These are phyloP conservation scores for Lepeophtheirus nordmannii DNA, from an alignment of 2,888 invertebrate species.

Conservation along the genomic window DNA sequence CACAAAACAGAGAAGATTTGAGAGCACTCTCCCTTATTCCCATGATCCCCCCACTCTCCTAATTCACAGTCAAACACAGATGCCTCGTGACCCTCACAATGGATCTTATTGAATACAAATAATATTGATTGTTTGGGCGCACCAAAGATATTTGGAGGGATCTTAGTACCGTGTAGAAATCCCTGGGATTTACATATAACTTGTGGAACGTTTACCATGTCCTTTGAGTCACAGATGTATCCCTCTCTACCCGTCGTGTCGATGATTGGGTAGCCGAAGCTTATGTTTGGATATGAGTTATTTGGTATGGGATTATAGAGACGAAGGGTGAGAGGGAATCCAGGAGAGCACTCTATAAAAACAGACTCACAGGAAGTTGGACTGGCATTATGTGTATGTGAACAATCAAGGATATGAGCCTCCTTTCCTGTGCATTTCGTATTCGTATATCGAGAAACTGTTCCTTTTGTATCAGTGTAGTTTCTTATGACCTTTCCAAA, in stretches of 20 bases:
- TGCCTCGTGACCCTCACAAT: slow-evolving; percentile 6
- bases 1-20: neutral
- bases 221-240: slow-evolving; percentile 12
- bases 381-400: neutral
- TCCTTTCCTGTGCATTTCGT: slow-evolving; percentile 9
- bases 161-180: neutral
- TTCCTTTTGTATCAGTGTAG: neutral
- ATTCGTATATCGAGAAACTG: slow-evolving; percentile 3
- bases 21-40: neutral
- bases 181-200: slow-evolving; percentile 14
- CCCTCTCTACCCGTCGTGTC: slow-evolving; percentile 16
- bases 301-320: slow-evolving; percentile 3
- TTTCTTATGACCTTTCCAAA: slow-evolving; percentile 8
- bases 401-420: slow-evolving; percentile 20
- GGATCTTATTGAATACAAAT: slow-evolving; percentile 12
- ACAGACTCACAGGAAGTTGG: slow-evolving; percentile 2
- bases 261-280: slow-evolving; percentile 10
- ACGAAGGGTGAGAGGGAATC: slow-evolving; percentile 12
- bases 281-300: neutral
- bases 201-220: neutral
- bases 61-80: slow-evolving; percentile 17
- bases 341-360: slow-evolving; percentile 18
- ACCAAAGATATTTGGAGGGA: neutral
- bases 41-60: slow-evolving; percentile 16
- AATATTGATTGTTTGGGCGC: neutral